Base-by-base conservation (phyloP, 2,797 vertebrate genomes). In the Lates japonicus region DNA sequence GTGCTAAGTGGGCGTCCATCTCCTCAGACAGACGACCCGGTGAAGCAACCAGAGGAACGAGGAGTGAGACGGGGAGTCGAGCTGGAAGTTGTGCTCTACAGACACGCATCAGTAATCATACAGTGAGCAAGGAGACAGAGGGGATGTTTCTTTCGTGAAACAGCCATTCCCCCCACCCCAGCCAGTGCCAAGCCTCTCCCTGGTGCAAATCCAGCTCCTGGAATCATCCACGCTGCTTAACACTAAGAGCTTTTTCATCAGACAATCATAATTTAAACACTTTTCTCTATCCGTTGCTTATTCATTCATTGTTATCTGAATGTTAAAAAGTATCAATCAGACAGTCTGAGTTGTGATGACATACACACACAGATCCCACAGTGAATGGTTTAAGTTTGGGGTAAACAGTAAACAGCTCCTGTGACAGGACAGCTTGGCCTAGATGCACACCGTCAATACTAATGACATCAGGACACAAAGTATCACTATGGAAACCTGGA, bases 401-500 rank as follows among this genome's bases (percentile, higher is more conserved):
- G 76, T 91, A 90, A 93, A 89, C 88, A 87, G 88, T 87, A 93
- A 93, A 92, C 87, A 92, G 73, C 67, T 49, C 52, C 75, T 73
- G 74, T 79, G 88, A 90, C 90, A 88, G 90, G 90, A 91, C 89
- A 88, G 88, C 91, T 80, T 87, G 89, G 87, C 81, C 87, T 82
- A 65, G 85, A 71, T 57, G 87, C 90, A 89, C 90, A 91, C 71
- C 88, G 46, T 94, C 92, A 93, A 94, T 95, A 94, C 90, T 92
- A 95, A 94, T 92, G 93, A 89, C 92, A 94, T 93, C 88, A 92
- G 87, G 89, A 93, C 70, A 94, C 93, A 93, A 91, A 91, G 91
- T 88, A 78, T 93, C 81, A 67, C 92, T 83, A 94, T 94, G 87
- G 93, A 84, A 93, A 93, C 93, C 82, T 74, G 77, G 80, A 88